Evolutionary conservation across 2,113 vertebrate species (phyloP), one percentile per base, ranked within the genome.

Genomic region (Pyxicephalus adspersus): DNA sequence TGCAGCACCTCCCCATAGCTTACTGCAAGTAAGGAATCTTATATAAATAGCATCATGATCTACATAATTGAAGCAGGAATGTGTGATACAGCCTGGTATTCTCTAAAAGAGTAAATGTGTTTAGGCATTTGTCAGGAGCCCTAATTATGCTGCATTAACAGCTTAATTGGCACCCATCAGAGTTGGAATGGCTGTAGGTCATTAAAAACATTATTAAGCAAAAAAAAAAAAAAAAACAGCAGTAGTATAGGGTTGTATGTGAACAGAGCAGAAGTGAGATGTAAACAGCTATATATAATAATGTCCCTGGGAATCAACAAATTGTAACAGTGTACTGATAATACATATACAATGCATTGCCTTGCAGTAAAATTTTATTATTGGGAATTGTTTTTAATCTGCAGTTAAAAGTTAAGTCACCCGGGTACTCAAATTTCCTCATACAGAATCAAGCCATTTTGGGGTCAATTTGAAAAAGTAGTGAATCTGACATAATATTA

Each of bases 91-190:
- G 13, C 61, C n/a, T 38, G n/a, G 11, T 50, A 52, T 25, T 70
- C 22, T 25, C 9, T 9, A 63, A 8, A n/a, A 45, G 52, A 38
- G 58, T 52, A 23, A 60, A 22, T n/a, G 61, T 51, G 65, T 61
- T n/a, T n/a, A 45, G 17, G 71, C 16, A 18, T 61, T 19, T 26
- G 23, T 26, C 31, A 63, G 31, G 26, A 45, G 34, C 17, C 15
- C 57, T 74, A 38, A 63, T 63, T 75, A 75, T 45, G 55, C 72
- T 75, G 73, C 23, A n/a, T 34, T 22, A 74, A 54, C 28, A 34
- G 15, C 26, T 75, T 45, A 75, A 25, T 75, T 61, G 22, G 57
- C 29, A 75, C 7, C 28, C 54, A 1, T 28, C 26, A 29, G 16
- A 23, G 15, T 23, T 74, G 28, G 28, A 74, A 60, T 34, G 58